Conservation (phyloP, 2,113 vertebrate species). For the Saguinus imperator region DNA sequence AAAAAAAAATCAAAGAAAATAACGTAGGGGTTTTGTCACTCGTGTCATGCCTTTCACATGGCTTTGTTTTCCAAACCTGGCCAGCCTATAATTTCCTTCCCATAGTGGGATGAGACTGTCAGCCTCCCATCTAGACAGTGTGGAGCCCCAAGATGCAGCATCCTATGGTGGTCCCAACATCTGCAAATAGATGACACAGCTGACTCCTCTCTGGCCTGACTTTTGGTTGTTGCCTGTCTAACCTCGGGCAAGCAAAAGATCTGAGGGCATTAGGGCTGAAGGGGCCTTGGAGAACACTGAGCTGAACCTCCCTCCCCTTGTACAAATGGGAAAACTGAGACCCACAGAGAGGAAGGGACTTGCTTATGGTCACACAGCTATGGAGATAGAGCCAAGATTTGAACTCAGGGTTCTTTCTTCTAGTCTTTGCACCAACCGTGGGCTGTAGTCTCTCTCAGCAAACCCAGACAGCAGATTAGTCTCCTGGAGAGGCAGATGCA, state of each 20-base stretch:
- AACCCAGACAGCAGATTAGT: not conserved
- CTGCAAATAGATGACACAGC: not conserved
- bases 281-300: not conserved
- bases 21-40: constrained; percentile 36
- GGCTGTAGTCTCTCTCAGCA: not conserved
- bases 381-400: not conserved
- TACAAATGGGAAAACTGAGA: not conserved
- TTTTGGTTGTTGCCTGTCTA: not conserved
- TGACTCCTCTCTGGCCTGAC: not conserved
- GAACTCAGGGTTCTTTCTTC: not conserved
- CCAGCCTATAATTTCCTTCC: constrained; percentile 9
- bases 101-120: not conserved
- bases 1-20: constrained; percentile 1
- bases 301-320: not conserved
- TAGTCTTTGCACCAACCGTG: not conserved
- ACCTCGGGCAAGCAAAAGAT: not conserved
- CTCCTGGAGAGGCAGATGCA: not conserved
- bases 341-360: not conserved
- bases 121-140: not conserved
- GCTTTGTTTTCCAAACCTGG: constrained; percentile 37
- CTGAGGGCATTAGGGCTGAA: not conserved
- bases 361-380: not conserved
- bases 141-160: not conserved
- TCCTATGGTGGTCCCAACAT: not conserved
- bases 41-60: constrained; percentile 17